phyloP scores from a whole-genome alignment of 2,888 invertebrate genomes.

The Cosmia trapezina region DNA sequence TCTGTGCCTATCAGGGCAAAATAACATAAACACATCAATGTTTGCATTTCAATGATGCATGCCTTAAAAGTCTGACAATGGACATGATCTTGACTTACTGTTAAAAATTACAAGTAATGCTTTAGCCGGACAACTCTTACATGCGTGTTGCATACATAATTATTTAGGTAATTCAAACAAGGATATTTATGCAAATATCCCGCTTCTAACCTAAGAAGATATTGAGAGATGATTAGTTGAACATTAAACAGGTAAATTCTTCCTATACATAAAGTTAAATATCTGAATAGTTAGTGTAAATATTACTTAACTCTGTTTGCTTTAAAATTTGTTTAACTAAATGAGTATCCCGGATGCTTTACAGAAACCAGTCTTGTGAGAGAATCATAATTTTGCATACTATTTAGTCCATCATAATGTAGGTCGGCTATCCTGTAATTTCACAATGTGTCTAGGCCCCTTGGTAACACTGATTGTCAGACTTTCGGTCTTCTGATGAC shows the following conservation, averaged over 20 bases:
- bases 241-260: conserved; percentile 21
- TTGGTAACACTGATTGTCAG: too few species aligned
- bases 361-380: conserved; percentile 29
- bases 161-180: background rate
- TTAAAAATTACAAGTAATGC: background rate
- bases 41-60: background rate
- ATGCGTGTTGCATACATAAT: conserved; percentile 10
- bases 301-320: conserved; percentile 37
- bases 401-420: background rate
- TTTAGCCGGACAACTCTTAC: background rate
- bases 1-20: background rate
- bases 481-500: too few species aligned
- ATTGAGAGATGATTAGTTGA: conserved; percentile 1
- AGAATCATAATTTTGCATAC: conserved; percentile 17
- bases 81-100: background rate
- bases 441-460: conserved; percentile 7
- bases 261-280: conserved; percentile 32
- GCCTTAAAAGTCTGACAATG: background rate
- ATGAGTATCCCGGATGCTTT: conserved; percentile 10
- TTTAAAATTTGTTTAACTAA: conserved; percentile 29
- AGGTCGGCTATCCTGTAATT: conserved; percentile 13
- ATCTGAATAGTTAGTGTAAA: conserved; percentile 38
- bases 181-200: background rate
- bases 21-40: background rate
- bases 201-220: background rate